Evolutionary conservation across 2,888 invertebrate genomes (phyloP).

Genomic region (Euplagia quadripunctaria): DNA sequence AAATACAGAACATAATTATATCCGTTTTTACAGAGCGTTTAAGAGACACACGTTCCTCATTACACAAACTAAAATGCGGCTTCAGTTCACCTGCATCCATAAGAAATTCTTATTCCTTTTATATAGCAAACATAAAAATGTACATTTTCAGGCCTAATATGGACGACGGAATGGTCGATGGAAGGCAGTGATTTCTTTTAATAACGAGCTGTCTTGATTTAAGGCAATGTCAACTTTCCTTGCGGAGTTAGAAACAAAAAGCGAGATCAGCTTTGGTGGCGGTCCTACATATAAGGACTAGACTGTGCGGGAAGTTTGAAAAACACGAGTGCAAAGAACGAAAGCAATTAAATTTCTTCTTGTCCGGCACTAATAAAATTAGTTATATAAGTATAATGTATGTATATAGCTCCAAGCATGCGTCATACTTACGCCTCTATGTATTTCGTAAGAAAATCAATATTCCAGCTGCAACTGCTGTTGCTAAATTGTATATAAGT

Average conservation of each 20-base stretch:
- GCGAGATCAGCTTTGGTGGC: slow-evolving; percentile 39
- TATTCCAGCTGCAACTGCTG: not conserved
- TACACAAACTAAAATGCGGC: slow-evolving; percentile 55
- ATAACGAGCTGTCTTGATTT: slow-evolving; percentile 71
- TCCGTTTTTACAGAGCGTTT: slow-evolving; percentile 50
- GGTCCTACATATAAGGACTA: slow-evolving; percentile 56
- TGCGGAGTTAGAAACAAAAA: slow-evolving; percentile 81
- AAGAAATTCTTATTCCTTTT: slow-evolving; percentile 72
- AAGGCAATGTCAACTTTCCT: slow-evolving; percentile 82
- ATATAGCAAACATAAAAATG: slow-evolving; percentile 70
- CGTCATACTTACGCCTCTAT: slow-evolving; percentile 15
- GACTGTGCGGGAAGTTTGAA: slow-evolving; percentile 43
- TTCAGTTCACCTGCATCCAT: slow-evolving; percentile 68
- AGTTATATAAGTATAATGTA: not conserved
- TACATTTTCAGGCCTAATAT: slow-evolving; percentile 76
- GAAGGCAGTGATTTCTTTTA: slow-evolving; percentile 82
- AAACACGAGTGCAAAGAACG: slow-evolving; percentile 41
- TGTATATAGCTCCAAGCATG: slow-evolving; percentile 2
- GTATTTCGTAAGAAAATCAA: not conserved
- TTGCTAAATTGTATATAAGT: not conserved
- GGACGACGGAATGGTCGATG: slow-evolving; percentile 68
- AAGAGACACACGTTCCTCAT: slow-evolving; percentile 57
- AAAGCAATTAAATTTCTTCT: slow-evolving; percentile 50
- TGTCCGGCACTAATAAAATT: slow-evolving; percentile 10
- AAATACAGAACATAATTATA: slow-evolving; percentile 30